Base-by-base conservation (phyloP, 1,140 invertebrate genomes). In the Halesus radiatus region DNA sequence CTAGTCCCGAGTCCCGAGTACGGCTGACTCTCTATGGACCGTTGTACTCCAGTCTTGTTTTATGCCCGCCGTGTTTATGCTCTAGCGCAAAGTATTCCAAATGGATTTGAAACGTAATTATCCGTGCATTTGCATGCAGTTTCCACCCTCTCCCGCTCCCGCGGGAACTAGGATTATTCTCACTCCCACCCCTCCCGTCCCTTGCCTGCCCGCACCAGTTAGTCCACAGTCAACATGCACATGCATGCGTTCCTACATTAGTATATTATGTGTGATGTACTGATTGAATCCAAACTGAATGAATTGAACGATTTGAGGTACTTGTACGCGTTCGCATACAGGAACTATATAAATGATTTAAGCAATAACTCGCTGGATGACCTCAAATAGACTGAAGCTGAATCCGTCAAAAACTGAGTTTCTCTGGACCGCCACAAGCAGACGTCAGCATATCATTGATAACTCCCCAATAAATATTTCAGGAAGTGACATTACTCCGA, bases 71-170 rank as follows among this genome's bases (percentile, higher is more conserved):
- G 23, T 76, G 75, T 76, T 76, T 76, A 60, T 60, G 75, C 75
- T 64, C 75, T 15, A 16, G 32, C 56, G 75, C 75, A 62, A 78
- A 78, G 68, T 79, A 79, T 79, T 79, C 78, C 29, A 60, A 79
- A 79, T 79, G 78, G 78, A 79, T 79, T 79, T 60, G 62, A 74
- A 79, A 75, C 70, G 78, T 79, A 79, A 79, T 79, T 79, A 79
- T 79, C 68, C 70, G 18, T 50, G 78, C 78, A 75, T 79, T 79
- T 79, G 78, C 77, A 79, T 79, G 77, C 66, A 26, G 66, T 60
- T 60, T 18, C 74, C 18, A 45, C 66, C n/a, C 23, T 23, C 56
- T 23, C 56, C 20, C 20, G 20, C 56, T 18, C 56, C n/a, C n/a
- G 13, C 56, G 77, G 77, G 72, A 32, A 72, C 64, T 77, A 60